phyloP scores from a whole-genome alignment of 2,113 vertebrate species.

The Vicugna pacos region DNA sequence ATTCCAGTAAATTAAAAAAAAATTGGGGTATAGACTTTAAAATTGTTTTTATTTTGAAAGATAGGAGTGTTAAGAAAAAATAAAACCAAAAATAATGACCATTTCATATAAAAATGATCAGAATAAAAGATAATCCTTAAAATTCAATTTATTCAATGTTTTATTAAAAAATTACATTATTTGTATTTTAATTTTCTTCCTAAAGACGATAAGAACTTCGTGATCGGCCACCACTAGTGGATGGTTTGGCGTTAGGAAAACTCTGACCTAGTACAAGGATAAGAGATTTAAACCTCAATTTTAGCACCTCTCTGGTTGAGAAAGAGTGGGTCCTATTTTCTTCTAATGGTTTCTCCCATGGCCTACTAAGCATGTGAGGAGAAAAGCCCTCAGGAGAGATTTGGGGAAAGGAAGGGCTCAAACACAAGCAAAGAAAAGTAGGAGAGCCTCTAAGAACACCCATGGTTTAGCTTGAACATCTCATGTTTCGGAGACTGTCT shows the following conservation, averaged over 20 bases:
- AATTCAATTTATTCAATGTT: not conserved
- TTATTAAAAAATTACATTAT: not conserved
- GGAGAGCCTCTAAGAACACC: not conserved
- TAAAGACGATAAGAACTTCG: not conserved
- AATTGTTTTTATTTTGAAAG: not conserved
- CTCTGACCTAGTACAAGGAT: not conserved
- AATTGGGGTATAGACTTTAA: not conserved
- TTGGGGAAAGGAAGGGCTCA: not conserved
- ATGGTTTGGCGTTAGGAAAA: not conserved
- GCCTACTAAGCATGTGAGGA: not conserved
- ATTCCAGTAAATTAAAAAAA: not conserved
- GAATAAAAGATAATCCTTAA: not conserved
- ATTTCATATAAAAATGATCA: not conserved
- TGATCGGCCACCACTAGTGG: not conserved
- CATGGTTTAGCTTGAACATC: not conserved
- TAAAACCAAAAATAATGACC: not conserved
- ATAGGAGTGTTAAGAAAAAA: not conserved
- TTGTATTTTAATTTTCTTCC: not conserved
- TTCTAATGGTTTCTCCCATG: not conserved
- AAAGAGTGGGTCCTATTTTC: not conserved
- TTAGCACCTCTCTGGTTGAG: not conserved
- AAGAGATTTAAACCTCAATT: not conserved
- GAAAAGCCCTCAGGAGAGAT: not conserved
- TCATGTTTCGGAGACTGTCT: not conserved
- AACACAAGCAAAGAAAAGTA: not conserved